These are phyloP conservation scores for Myiotriccus ornatus DNA, from an alignment of 2,797 vertebrate genomes.

Conservation along the genomic window DNA sequence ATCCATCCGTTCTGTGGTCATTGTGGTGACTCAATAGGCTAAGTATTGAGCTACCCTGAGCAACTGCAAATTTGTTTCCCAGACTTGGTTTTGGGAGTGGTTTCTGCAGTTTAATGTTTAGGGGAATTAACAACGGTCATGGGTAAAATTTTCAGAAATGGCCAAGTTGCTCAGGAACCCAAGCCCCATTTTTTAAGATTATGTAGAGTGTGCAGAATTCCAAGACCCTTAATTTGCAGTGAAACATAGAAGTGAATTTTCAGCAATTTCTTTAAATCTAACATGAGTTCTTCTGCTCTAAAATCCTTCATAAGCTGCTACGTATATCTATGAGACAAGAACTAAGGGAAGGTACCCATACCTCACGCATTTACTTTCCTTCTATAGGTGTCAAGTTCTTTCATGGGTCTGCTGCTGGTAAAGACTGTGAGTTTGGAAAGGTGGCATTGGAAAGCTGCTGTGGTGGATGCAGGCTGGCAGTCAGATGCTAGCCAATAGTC, in stretches of 20 bases:
- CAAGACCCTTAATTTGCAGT: constrained; percentile 15
- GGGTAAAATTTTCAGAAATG: constrained; percentile 31
- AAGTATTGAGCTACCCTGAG: constrained; percentile 27
- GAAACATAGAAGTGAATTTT: background rate
- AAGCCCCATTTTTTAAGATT: background rate
- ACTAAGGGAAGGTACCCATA: background rate
- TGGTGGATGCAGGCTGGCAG: background rate
- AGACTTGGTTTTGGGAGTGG: constrained; percentile 60
- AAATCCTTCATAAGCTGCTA: background rate
- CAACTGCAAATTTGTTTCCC: constrained; percentile 50
- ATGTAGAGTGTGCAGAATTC: background rate
- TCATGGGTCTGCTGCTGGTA: background rate
- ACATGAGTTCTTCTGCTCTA: background rate
- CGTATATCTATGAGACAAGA: background rate
- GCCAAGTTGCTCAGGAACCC: background rate
- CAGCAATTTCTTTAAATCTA: background rate
- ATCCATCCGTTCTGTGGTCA: constrained; percentile 43
- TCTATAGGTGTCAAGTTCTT: background rate
- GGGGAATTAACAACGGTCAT: background rate
- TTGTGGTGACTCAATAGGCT: constrained; percentile 42
- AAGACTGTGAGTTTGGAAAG: background rate
- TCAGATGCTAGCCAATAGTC: background rate
- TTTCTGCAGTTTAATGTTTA: constrained; percentile 47
- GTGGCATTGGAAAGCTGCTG: background rate
- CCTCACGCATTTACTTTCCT: background rate